A percentile compares a stretch with the other conserved stretches of the same genome.
Evolutionary conservation across 2,113 vertebrate genomes (phyloP).

Genomic region (Synchiropus splendidus): DNA sequence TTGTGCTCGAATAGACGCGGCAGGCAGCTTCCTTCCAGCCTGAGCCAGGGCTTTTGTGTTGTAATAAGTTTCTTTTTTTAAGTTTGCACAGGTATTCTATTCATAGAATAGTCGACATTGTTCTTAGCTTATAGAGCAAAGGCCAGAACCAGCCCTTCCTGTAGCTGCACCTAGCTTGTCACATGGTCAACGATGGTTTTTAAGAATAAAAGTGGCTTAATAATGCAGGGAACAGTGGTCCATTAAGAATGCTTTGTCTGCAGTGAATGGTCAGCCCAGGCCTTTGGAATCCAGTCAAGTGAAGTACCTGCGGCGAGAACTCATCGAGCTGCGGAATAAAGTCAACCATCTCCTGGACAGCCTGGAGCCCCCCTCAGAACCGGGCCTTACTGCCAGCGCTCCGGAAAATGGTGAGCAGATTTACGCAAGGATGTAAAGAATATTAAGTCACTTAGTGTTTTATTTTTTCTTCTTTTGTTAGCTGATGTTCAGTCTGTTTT

Average conservation of each 20-base stretch:
- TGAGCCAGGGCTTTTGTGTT: no score
- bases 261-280: conserved; percentile 94
- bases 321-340: conserved; percentile 96
- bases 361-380: conserved; percentile 86
- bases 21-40: no score
- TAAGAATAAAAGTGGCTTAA: no score
- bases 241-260: conserved; percentile 24
- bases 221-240: no score
- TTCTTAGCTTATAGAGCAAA: no score
- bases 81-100: no score
- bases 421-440: background rate
- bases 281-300: conserved; percentile 96
- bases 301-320: conserved; percentile 91
- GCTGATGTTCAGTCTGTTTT: background rate
- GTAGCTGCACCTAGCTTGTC: no score
- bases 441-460: background rate
- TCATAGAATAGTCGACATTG: no score
- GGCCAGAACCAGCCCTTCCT: no score
- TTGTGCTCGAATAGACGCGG: no score
- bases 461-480: background rate
- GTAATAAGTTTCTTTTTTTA: no score
- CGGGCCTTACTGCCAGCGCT: conserved; percentile 72
- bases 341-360: conserved; percentile 91
- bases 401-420: conserved; percentile 73
- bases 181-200: no score